These are phyloP conservation scores for Apaloderma vittatum DNA, from an alignment of 2,113 vertebrate species.

Conservation along the genomic window DNA sequence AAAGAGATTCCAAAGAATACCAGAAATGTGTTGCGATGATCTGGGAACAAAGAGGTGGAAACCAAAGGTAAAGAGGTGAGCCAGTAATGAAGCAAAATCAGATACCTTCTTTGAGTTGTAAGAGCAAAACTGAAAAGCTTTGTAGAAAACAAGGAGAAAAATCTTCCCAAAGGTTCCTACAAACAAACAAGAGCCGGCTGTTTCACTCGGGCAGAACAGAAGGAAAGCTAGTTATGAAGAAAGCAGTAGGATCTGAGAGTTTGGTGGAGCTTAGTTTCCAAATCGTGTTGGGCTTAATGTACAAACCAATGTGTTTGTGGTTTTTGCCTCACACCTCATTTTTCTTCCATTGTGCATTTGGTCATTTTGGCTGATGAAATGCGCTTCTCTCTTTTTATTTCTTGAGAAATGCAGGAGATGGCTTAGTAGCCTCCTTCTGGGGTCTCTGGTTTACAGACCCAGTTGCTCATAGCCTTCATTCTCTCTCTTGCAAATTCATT, in stretches of 20 bases:
- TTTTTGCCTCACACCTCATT: not conserved
- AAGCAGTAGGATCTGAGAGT: not conserved
- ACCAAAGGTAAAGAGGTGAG: not conserved
- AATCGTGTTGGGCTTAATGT: not conserved
- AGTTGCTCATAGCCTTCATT: not conserved
- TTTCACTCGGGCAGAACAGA: not conserved
- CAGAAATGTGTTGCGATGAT: conserved; percentile 1
- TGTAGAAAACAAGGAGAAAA: not conserved
- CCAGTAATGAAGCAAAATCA: conserved; percentile 17
- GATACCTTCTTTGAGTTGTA: not conserved
- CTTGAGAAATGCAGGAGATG: not conserved
- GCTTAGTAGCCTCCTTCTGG: not conserved
- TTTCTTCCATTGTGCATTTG: not conserved
- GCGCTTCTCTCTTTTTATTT: not conserved
- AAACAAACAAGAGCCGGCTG: not conserved
- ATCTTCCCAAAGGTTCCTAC: not conserved
- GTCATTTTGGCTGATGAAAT: not conserved
- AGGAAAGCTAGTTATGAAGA: not conserved
- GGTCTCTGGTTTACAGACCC: not conserved
- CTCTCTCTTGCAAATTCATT: not conserved
- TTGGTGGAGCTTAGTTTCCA: not conserved
- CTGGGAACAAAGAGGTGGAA: conserved; percentile 10
- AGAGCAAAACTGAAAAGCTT: not conserved
- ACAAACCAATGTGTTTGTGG: not conserved
- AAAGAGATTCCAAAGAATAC: not conserved